Evolutionary conservation across 2,888 invertebrate species (phyloP).

Genomic region (Agriotes lineatus): DNA sequence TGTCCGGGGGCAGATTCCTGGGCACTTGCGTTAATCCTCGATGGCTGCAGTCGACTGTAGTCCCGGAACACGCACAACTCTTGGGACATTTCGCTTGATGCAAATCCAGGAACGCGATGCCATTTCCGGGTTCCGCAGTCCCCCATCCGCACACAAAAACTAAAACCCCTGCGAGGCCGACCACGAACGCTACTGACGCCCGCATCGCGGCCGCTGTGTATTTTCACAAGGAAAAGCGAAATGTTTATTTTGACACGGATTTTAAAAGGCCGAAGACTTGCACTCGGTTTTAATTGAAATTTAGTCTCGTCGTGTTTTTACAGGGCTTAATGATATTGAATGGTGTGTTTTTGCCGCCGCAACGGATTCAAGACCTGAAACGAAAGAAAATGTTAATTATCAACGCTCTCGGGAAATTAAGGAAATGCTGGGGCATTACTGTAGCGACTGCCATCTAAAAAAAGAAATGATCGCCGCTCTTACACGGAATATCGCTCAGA

Average conservation of each 20-base stretch:
- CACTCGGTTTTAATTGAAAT: conserved; percentile 54
- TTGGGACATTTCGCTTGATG: conserved; percentile 74
- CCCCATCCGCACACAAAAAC: conserved; percentile 44
- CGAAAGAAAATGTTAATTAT: conserved; percentile 47
- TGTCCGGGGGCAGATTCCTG: conserved; percentile 79
- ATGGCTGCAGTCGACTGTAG: conserved; percentile 86
- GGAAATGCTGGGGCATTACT: conserved; percentile 25
- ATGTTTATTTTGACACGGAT: conserved; percentile 48
- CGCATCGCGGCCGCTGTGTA: conserved; percentile 50
- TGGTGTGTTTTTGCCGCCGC: conserved; percentile 45
- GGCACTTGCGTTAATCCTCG: conserved; percentile 85
- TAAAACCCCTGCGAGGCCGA: conserved; percentile 49
- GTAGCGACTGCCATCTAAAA: no score
- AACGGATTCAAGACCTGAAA: conserved; percentile 47
- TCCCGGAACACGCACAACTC: conserved; percentile 82
- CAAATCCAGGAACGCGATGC: conserved; percentile 41
- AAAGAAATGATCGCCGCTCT: no score
- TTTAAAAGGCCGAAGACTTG: conserved; percentile 43
- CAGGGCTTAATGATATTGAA: conserved; percentile 45
- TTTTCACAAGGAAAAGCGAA: conserved; percentile 44
- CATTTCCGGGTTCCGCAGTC: conserved; percentile 48
- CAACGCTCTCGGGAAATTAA: conserved; percentile 39
- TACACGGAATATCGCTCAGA: no score
- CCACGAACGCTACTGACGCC: conserved; percentile 54
- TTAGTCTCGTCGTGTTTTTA: conserved; percentile 47